Base-by-base conservation (phyloP, 2,113 vertebrate genomes). In the Oenanthe melanoleuca region DNA sequence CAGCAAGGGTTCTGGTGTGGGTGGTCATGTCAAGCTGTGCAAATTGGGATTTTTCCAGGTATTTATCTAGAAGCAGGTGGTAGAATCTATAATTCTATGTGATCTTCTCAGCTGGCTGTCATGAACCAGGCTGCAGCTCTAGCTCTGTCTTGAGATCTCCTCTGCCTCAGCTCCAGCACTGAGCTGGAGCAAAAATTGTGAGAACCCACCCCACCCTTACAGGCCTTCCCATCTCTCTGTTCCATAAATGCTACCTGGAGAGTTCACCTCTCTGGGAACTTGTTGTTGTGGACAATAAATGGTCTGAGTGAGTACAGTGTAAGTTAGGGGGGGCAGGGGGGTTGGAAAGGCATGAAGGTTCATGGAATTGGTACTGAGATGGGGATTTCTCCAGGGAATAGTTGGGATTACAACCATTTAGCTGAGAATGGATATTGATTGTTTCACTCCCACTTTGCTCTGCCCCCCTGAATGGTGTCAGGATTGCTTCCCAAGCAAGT, bases 311-410 rank as follows among this genome's bases (percentile, higher is more conserved):
- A 80, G 31, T n/a, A 23, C 5, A 22, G 25, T 0, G 0, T 55
- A 49, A 59, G 1, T 3, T 24, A 12, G 20, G 13, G 8, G 2
- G 37, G 5, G 6, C 6, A 12, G 6, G 17, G 2, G 4, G 1
- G 0, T 23, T 91, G 33, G 29, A 56, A 72, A 88, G 42, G 12
- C 42, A 61, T 24, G 29, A 61, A 80, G 3, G 17, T 14, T 82
- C 34, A 23, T 22, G 31, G 38, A 63, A 59, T 31, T 64, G 13
- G 34, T 33, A 9, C 20, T 1, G 15, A 45, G 20, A 31, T 50
- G 29, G 22, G 26, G 9, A 33, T 59, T 91, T 86, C n/a, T 66
- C 28, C 2, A 12, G 28, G 24, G 25, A 13, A 9, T 24, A 47
- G 22, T 5, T 57, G 16, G 7, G 9, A 23, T 31, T 86, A 24